Percentiles rank a stretch among this genome's conserved stretches.
Conservation (phyloP, 2,113 vertebrate genomes). For the Cisticola juncidis region DNA sequence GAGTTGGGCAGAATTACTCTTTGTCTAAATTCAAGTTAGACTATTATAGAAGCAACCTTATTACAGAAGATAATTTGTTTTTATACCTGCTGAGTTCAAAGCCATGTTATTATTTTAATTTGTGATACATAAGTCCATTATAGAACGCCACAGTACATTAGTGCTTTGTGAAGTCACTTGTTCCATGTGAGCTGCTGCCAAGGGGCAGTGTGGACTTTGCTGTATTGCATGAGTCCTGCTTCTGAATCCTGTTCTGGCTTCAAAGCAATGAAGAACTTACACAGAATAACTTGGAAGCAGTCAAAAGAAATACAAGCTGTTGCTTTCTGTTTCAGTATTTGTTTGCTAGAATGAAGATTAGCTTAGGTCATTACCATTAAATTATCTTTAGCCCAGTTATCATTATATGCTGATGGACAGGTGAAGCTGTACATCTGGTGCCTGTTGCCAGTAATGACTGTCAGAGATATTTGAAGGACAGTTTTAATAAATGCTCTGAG, state of each 20-base stretch:
- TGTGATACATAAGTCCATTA: accelerated
- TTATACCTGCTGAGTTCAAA: not conserved
- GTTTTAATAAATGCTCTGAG: not conserved
- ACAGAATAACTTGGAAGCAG: not conserved
- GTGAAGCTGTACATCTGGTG: not conserved
- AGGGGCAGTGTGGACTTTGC: not conserved
- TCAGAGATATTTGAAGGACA: not conserved
- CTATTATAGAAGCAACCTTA: not conserved
- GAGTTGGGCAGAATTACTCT: not conserved
- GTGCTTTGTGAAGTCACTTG: not conserved
- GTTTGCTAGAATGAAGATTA: not conserved
- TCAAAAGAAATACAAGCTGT: not conserved
- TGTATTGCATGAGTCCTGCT: not conserved
- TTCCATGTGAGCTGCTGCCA: not conserved
- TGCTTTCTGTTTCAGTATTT: not conserved
- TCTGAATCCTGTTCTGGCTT: not conserved
- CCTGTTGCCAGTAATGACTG: not conserved
- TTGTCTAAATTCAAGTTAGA: not conserved
- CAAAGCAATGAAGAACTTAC: not conserved
- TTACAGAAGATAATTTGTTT: not conserved
- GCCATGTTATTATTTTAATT: not conserved
- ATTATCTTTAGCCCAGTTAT: not conserved
- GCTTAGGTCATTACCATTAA: not conserved
- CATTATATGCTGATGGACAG: accelerated
- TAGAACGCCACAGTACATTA: not conserved